These are phyloP conservation scores for Chelonoidis abingdonii DNA, from an alignment of 2,113 vertebrate species.

Conservation along the genomic window DNA sequence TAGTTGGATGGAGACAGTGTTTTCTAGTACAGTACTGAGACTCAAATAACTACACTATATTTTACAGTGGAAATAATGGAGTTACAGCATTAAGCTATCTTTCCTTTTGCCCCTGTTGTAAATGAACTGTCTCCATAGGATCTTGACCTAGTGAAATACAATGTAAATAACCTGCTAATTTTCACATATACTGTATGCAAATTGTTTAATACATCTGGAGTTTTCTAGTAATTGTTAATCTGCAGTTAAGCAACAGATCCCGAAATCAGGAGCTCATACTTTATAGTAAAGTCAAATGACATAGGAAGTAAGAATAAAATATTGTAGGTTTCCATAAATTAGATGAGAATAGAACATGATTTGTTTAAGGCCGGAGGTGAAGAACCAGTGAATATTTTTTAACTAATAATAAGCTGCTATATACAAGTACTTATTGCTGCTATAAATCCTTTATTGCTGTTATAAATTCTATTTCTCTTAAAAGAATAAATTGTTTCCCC, in stretches of 20 bases:
- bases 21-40: conserved; percentile 49
- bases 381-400: background rate
- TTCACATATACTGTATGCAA: background rate
- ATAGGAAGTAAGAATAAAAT: background rate
- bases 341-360: background rate
- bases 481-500: background rate
- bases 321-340: background rate
- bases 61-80: conserved; percentile 5
- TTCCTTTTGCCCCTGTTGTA: conserved; percentile 14
- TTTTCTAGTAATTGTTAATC: background rate
- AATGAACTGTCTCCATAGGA: conserved; percentile 14
- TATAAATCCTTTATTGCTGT: background rate
- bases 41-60: conserved; percentile 51
- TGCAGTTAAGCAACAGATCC: background rate
- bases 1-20: conserved; percentile 57
- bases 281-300: background rate
- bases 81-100: background rate
- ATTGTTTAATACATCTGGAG: background rate
- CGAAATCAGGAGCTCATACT: background rate
- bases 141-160: conserved; percentile 4
- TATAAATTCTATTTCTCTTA: background rate
- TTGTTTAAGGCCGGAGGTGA: background rate
- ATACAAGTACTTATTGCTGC: background rate
- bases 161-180: background rate
- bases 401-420: background rate